Evolutionary conservation across 30 jellyfish, hydroid and myxozoan species (phyloP), one percentile per base, ranked within the genome.

Genomic region (Pseudorhiza aurosa): DNA sequence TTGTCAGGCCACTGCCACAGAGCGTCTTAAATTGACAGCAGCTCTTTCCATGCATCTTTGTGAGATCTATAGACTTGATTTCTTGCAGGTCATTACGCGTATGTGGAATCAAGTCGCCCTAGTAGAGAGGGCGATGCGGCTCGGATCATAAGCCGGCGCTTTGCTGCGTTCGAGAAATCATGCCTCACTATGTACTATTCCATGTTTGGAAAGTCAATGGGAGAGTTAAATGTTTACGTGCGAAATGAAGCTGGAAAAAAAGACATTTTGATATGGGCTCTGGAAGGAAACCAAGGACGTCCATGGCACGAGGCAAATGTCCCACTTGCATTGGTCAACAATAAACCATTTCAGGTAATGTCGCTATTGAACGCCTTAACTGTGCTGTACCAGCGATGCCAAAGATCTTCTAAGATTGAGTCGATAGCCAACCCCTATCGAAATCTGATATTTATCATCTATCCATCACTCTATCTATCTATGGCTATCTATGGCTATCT

Each of bases 131-230:
- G 93, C 6, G 93, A 86, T 12, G 33, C 25, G 25, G 92, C 93
- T 0, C 45, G 92, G 39, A 49, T 86, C 11, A 29, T 75, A 28
- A 86, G 96, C 81, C 78, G 68, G 7, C 27, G 46, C 2, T 21
- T 86, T 22, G 75, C 56, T 14, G 33, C 96, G 1, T 25, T 0
- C 4, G 47, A 45, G 9, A 36, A 57, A 18, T 22, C 64, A 11
- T 86, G 96, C 58, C 72, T 86, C 15, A 26, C 32, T 4, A 63
- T 86, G 46, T 85, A 56, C 75, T 86, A 86, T 40, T 40, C 40
- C 63, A 86, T 86, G 96, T 47, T n/a, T 68, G 96, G 96, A 11
- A 44, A 24, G 5, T 24, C 68, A 2, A 76, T 86, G 64, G 92
- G 89, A 5, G 22, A 65, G 31, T 51, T 86, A 29, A 75, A 57